These are phyloP conservation scores for Loris lydekkerianus DNA, from an alignment of 2,797 vertebrate species.

Conservation along the genomic window DNA sequence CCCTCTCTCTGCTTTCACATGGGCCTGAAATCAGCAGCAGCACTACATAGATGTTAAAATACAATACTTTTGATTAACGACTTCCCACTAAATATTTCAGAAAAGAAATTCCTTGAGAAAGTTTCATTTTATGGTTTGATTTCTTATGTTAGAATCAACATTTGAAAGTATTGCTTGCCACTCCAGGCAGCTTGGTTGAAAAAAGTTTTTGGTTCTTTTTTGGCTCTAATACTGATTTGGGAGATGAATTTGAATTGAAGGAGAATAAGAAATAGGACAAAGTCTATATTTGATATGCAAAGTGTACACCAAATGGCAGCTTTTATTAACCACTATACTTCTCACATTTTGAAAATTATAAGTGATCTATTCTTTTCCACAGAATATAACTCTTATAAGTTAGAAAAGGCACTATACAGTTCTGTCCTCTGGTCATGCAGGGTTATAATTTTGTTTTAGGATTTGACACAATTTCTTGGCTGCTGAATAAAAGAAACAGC, in stretches of 20 bases:
- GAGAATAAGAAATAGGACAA: conserved; percentile 34
- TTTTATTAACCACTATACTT: conserved; percentile 24
- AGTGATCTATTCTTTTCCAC: background rate
- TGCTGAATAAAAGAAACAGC: background rate
- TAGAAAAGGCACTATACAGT: background rate
- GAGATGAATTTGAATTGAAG: background rate
- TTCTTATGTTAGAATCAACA: conserved; percentile 4
- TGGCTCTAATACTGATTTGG: background rate
- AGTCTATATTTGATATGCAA: background rate
- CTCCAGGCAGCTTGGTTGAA: background rate
- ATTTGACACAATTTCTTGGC: conserved; percentile 22
- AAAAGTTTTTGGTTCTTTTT: conserved; percentile 1
- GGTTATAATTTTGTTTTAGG: conserved; percentile 47
- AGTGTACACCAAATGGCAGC: background rate
- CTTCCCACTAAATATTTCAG: conserved; percentile 9
- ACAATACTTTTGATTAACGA: background rate
- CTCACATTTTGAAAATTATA: conserved; percentile 17
- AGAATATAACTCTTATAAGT: background rate
- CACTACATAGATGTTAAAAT: background rate
- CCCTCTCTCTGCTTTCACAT: background rate
- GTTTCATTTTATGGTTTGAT: conserved; percentile 16
- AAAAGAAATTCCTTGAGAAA: conserved; percentile 55
- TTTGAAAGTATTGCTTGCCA: conserved; percentile 38
- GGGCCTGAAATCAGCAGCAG: background rate
- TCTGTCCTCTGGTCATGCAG: background rate